Base-by-base conservation (phyloP, 2,113 vertebrate species). In the Pholis gunnellus region DNA sequence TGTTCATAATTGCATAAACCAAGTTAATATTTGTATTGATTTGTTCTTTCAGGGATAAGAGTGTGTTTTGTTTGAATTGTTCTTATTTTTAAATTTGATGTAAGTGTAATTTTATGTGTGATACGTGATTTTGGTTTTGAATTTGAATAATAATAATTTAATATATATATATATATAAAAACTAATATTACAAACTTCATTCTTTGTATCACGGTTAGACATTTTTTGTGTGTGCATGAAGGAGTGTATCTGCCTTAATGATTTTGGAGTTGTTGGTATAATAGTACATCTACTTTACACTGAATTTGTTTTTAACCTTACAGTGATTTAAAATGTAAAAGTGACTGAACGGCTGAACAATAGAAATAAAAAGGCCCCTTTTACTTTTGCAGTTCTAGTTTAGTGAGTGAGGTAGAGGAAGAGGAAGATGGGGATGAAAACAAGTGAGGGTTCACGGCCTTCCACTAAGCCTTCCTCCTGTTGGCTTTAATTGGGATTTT, bases 401-500 rank as follows among this genome's bases (percentile, higher is more conserved):
- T 66, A 63, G 10, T 57, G 60, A 76, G 22, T 31, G 52, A 34
- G 34, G 38, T 40, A 17, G 7, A 38, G 34, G 34, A 76, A 20
- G 50, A 61, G 29, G 40, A 71, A 25, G 56, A 78, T 70, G 44
- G 74, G 18, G 79, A 72, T 42, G 46, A 71, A 64, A 78, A 81
- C 54, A 81, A 84, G 82, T 63, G 36, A 85, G 42, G 63, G 75
- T 75, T 79, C 72, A 63, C 20, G 42, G 71, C 59, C 74, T 81
- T 76, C 50, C 20, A 44, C 72, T 75, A 78, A 83, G 77, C 67
- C 75, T 59, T 75, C 59, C 20, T 76, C 67, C 61, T 29, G 5
- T 34, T 74, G 63, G 59, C 50, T 86, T 86, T 84, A 85, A 83
- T 17, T 64, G 42, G 40, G 83, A 89, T 88, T 87, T 83, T 82